Base-by-base conservation (phyloP, 92 coral and sea anemone species). In the Porites cylindrica region DNA sequence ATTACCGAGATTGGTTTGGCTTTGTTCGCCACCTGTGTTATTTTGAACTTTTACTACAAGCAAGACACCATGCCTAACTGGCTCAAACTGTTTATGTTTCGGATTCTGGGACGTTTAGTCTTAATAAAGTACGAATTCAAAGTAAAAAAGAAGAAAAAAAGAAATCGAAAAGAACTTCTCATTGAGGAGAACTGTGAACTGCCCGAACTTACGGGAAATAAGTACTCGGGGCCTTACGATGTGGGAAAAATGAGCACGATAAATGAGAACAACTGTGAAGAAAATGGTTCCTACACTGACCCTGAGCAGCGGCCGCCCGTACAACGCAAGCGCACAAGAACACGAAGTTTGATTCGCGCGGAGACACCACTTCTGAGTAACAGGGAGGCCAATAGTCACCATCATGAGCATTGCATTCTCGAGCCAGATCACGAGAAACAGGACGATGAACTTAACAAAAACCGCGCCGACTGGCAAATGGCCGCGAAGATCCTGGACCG, bases 1-100 rank as follows among this genome's bases (percentile, higher is more conserved):
- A 94, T 94, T 13, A 84, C 96, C 11, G 98, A 94, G 85, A 94
- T 94, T 53, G 98, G 98, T 1, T 72, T 90, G 20, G 98, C 98
- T 32, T 51, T 94, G 76, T 66, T 94, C 43, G 87, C 95, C 7
- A 94, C 98, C 10, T 93, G 96, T 10, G 77, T 94, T 66, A 90
- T 94, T 76, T 84, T 94, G 38, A 94, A 94, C 91, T 94, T 92
- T 38, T 94, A 92, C 65, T 91, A 94, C 88, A 93, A 91, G 69
- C 86, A 85, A 68, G 78, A 66, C 60, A 70, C 59, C 77, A 94
- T 94, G 98, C 98, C 96, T 11, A 54, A 70, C 3, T 94, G 95
- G 88, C 85, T 94, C 17, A 79, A 86, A 69, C 78, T 58, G 32
- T 18, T 94, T 29, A 77, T 92, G 70, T 94, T 94, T 66, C 80